Conservation (phyloP, 2,113 vertebrate species). For the Grammomys surdaster region DNA sequence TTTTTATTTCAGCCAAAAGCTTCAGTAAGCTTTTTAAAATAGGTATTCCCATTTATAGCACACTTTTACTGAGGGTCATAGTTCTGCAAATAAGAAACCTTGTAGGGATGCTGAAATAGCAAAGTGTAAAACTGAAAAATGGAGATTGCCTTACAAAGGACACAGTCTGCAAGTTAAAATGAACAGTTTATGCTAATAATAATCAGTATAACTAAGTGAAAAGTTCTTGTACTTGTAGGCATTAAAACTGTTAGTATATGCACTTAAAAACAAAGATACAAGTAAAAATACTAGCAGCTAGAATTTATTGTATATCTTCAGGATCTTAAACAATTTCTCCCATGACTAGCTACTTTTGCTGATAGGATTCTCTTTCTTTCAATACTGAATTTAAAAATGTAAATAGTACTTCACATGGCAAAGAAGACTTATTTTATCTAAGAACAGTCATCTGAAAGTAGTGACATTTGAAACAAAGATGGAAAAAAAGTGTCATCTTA, state of each 20-base stretch:
- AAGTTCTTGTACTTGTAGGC: constrained; percentile 88
- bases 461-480: constrained; percentile 37
- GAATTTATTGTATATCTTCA: constrained; percentile 82
- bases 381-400: constrained; percentile 68
- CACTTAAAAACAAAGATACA: constrained; percentile 85
- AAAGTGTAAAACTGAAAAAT: constrained; percentile 92
- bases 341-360: constrained; percentile 59
- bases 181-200: constrained; percentile 78
- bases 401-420: constrained; percentile 21
- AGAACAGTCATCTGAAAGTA: constrained; percentile 39
- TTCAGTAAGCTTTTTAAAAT: constrained; percentile 92
- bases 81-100: constrained; percentile 87
- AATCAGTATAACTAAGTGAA: constrained; percentile 86
- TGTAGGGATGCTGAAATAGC: constrained; percentile 93
- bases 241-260: constrained; percentile 89
- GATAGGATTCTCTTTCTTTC: constrained; percentile 57
- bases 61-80: constrained; percentile 87
- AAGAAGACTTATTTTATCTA: constrained; percentile 53
- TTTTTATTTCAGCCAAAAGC: constrained; percentile 88
- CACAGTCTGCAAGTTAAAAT: constrained; percentile 86
- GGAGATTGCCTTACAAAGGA: constrained; percentile 84
- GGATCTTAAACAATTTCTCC: constrained; percentile 67
- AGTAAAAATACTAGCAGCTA: constrained; percentile 87
- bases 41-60: constrained; percentile 88
- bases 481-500: neutral